Percentiles rank a stretch among this genome's conserved stretches.
Conservation (phyloP, 1,140 invertebrate genomes). For the Telenomus remus region DNA sequence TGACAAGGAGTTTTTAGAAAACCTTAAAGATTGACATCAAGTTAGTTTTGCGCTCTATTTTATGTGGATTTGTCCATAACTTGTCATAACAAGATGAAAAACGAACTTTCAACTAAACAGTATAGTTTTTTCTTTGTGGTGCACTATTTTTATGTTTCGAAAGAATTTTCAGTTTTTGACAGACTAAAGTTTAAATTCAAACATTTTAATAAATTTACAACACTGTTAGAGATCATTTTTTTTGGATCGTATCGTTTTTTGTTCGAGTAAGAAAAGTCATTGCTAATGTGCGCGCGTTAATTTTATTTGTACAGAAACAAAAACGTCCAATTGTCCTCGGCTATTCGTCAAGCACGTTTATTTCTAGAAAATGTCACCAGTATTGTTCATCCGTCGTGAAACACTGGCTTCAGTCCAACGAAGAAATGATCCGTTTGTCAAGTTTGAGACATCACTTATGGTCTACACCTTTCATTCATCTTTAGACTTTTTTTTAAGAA, state of each 20-base stretch:
- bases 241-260: constrained; percentile 25
- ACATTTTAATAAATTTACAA: too few relatives aligned
- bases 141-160: too few relatives aligned
- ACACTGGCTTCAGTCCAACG: constrained; percentile 60
- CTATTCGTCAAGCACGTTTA: constrained; percentile 57
- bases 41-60: too few relatives aligned
- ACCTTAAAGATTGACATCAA: too few relatives aligned
- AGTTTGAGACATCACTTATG: constrained; percentile 54
- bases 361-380: constrained; percentile 61
- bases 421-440: constrained; percentile 59
- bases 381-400: constrained; percentile 57
- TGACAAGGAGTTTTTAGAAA: too few relatives aligned
- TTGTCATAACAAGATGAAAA: too few relatives aligned
- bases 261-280: constrained; percentile 21
- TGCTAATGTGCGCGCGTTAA: constrained; percentile 43
- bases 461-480: constrained; percentile 65
- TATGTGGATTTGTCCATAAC: too few relatives aligned
- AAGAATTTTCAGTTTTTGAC: constrained; percentile 8
- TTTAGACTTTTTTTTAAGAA: constrained; percentile 55
- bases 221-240: too few relatives aligned
- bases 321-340: constrained; percentile 52
- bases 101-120: too few relatives aligned
- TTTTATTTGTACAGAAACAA: constrained; percentile 56
- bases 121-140: constrained; percentile 10
- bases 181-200: too few relatives aligned